Evolutionary conservation across 2,888 invertebrate species (phyloP).

Genomic region (Ptilodon capucinus): DNA sequence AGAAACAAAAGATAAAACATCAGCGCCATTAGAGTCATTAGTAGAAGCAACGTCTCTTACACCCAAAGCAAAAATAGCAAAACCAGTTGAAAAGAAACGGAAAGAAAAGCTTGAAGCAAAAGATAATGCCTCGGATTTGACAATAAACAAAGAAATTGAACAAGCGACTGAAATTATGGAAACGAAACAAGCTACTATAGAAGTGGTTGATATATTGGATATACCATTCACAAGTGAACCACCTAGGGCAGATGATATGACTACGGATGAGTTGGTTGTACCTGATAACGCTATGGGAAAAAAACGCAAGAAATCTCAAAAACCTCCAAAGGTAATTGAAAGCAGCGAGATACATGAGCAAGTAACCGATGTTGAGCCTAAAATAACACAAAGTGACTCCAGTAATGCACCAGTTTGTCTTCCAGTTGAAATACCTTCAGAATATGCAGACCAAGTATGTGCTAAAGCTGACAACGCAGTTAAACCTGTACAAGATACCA

Average conservation of each 20-base stretch:
- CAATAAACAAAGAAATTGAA: constrained; percentile 1
- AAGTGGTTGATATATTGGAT: not conserved
- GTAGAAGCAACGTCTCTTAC: constrained; percentile 36
- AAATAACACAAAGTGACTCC: constrained; percentile 4
- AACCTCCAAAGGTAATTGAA: constrained; percentile 22
- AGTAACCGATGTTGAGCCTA: constrained; percentile 8
- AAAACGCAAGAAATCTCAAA: constrained; percentile 41
- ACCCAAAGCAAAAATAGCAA: constrained; percentile 61
- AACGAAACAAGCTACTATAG: not conserved
- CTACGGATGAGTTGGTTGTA: constrained; percentile 12
- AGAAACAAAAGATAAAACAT: constrained; percentile 7
- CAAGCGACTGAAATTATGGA: not conserved
- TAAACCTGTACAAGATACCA: not conserved
- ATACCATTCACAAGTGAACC: not conserved
- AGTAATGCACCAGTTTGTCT: constrained; percentile 1
- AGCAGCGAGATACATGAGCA: constrained; percentile 10
- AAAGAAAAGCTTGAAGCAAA: constrained; percentile 39
- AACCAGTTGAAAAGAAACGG: constrained; percentile 65
- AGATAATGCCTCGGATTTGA: not conserved
- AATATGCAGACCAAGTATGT: not conserved
- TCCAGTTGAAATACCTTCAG: not conserved
- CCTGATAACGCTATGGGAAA: constrained; percentile 34
- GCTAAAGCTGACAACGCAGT: constrained; percentile 7
- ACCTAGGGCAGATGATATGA: not conserved
- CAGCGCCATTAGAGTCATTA: constrained; percentile 1